These are phyloP conservation scores for Macrotrachela quadricornifera DNA, from an alignment of 1,140 invertebrate species.

Conservation along the genomic window DNA sequence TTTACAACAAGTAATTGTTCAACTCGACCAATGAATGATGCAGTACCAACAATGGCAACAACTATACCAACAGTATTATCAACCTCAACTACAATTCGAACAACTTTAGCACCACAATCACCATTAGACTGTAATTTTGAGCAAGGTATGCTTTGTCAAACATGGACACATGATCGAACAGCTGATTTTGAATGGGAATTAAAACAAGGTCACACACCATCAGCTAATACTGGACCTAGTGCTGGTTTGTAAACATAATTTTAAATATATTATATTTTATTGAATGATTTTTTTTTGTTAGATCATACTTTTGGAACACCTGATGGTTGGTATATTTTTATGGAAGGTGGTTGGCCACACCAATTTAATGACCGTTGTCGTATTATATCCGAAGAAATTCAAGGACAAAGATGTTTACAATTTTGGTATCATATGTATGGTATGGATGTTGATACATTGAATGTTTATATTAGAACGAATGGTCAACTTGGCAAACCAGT, in stretches of 20 bases:
- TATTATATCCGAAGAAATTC: neutral
- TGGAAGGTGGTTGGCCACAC: neutral
- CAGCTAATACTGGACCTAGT: neutral
- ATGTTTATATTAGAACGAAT: constrained; percentile 11
- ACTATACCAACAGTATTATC: neutral
- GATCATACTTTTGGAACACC: constrained; percentile 15
- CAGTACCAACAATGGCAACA: neutral
- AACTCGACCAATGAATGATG: neutral
- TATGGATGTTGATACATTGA: constrained; percentile 8
- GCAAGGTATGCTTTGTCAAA: constrained; percentile 11
- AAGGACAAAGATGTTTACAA: neutral
- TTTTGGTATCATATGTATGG: constrained; percentile 15
- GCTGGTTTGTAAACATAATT: neutral
- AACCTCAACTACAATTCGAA: neutral
- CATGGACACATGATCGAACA: constrained; percentile 14
- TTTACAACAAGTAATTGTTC: constrained; percentile 10
- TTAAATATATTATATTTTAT: constrained; percentile 11
- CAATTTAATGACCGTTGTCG: neutral
- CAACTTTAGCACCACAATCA: neutral
- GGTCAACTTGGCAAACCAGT: neutral
- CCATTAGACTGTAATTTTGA: constrained; percentile 18
- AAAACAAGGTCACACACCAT: neutral
- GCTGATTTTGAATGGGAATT: constrained; percentile 13
- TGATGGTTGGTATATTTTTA: constrained; percentile 6
- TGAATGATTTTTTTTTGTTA: constrained; percentile 12